Evolutionary conservation across 2,888 invertebrate genomes (phyloP).

Genomic region (Gymnoscelis rufifasciata): DNA sequence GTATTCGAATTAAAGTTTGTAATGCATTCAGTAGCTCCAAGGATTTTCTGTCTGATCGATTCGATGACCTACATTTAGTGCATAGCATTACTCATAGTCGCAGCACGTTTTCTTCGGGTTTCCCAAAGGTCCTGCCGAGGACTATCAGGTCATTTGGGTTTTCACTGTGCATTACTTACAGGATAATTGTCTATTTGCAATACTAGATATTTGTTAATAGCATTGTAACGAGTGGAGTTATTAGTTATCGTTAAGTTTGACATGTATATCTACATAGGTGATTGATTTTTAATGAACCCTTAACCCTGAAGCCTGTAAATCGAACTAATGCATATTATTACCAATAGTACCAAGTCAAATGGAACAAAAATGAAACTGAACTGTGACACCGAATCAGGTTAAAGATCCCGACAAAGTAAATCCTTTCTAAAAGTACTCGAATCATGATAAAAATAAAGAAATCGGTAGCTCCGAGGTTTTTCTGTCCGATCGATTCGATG

Average conservation of each 20-base stretch:
- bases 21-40: conserved; percentile 26
- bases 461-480: conserved; percentile 34
- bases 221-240: too few relatives aligned
- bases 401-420: too few relatives aligned
- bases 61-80: conserved; percentile 59
- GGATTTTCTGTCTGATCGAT: conserved; percentile 45
- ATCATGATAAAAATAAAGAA: background rate
- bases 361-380: too few relatives aligned
- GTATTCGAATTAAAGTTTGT: too few relatives aligned
- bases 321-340: too few relatives aligned
- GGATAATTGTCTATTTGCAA: background rate
- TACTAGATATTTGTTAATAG: too few relatives aligned
- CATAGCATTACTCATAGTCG: conserved; percentile 33
- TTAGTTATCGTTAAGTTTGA: too few relatives aligned
- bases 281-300: too few relatives aligned
- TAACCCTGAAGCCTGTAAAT: too few relatives aligned
- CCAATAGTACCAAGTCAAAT: too few relatives aligned
- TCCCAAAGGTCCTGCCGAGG: conserved; percentile 67
- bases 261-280: too few relatives aligned
- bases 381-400: too few relatives aligned
- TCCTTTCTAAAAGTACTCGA: background rate
- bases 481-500: conserved; percentile 55
- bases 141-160: conserved; percentile 40
- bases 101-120: conserved; percentile 53
- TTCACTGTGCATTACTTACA: conserved; percentile 25